These are phyloP conservation scores for Anticlea derivata DNA, from an alignment of 2,888 invertebrate genomes.

Conservation along the genomic window DNA sequence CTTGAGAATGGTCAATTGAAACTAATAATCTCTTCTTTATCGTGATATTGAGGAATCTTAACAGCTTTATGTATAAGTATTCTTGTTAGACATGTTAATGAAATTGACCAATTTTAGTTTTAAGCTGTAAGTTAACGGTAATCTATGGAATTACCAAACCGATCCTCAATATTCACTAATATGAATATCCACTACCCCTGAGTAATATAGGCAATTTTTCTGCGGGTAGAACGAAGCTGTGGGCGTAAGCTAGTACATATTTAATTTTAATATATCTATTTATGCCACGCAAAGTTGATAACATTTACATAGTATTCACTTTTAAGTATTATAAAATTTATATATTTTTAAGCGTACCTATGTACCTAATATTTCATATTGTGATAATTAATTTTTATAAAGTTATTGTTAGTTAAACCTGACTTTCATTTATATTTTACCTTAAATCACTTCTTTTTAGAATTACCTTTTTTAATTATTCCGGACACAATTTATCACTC, in stretches of 20 bases:
- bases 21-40: too few relatives aligned
- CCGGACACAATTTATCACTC: too few relatives aligned
- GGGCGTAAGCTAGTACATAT: too few relatives aligned
- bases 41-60: conserved; percentile 16
- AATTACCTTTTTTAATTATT: too few relatives aligned
- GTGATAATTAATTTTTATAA: conserved; percentile 27
- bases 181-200: too few relatives aligned
- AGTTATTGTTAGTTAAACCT: conserved; percentile 17
- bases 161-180: too few relatives aligned
- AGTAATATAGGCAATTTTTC: too few relatives aligned
- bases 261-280: too few relatives aligned
- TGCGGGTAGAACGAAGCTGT: too few relatives aligned
- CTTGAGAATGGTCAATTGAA: too few relatives aligned
- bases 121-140: background rate
- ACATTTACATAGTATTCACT: conserved; percentile 17
- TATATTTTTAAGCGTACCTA: conserved; percentile 2
- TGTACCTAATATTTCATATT: conserved; percentile 24
- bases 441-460: too few relatives aligned
- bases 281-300: background rate
- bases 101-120: conserved; percentile 16
- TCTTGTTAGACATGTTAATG: conserved; percentile 11
- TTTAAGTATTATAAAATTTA: conserved; percentile 14
- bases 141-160: too few relatives aligned
- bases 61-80: conserved; percentile 6
- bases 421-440: background rate